Percentiles rank a stretch among this genome's conserved stretches.
These are phyloP conservation scores for Isichthys henryi DNA, from an alignment of 2,113 vertebrate species.

Conservation along the genomic window DNA sequence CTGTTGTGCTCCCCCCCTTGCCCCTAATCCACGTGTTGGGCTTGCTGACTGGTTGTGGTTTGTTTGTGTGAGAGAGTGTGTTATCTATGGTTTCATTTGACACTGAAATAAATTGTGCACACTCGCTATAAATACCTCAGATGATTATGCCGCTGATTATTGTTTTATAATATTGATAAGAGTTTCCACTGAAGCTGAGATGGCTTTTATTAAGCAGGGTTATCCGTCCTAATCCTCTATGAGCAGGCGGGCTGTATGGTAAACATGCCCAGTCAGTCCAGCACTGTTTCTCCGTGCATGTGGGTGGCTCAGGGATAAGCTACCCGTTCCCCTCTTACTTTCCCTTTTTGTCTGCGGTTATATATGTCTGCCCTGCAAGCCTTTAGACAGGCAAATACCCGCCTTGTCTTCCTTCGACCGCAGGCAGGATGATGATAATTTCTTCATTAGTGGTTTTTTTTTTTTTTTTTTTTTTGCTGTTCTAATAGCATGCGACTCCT, in stretches of 20 bases:
- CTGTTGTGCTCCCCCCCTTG: neutral
- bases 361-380: neutral
- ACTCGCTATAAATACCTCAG: neutral
- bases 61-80: neutral
- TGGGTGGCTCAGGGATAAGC: neutral
- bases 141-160: neutral
- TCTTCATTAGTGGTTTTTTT: neutral
- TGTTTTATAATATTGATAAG: neutral
- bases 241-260: neutral
- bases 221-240: neutral
- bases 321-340: neutral
- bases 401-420: neutral
- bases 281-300: neutral
- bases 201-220: neutral
- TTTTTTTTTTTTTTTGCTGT: neutral
- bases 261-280: neutral
- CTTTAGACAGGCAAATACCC: neutral
- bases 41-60: neutral
- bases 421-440: too few species aligned
- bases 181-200: neutral
- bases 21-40: neutral
- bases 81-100: neutral
- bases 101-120: neutral
- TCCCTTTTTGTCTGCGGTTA: neutral
- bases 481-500: neutral